phyloP scores from a whole-genome alignment of 2,113 vertebrate genomes.

The Rynchops niger region DNA sequence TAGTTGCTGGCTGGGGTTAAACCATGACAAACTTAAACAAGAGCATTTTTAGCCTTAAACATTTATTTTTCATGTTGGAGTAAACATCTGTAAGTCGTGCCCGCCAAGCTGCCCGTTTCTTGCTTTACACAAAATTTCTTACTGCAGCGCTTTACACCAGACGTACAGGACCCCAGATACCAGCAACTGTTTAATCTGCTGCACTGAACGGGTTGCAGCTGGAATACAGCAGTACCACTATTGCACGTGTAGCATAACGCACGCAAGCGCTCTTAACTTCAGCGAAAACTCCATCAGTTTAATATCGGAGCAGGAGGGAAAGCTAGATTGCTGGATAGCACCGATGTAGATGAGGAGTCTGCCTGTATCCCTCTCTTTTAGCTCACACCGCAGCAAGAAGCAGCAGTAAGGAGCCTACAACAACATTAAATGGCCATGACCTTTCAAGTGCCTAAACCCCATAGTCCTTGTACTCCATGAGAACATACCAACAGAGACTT shows the following conservation, averaged over 20 bases:
- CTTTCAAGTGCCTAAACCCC: neutral
- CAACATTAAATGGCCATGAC: neutral
- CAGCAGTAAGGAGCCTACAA: neutral
- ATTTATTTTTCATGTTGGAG: neutral
- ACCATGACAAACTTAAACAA: neutral
- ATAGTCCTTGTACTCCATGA: fast-evolving
- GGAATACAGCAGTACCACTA: neutral
- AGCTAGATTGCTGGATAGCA: neutral
- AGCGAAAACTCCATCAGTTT: neutral
- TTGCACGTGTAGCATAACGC: neutral
- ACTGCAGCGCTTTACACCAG: neutral
- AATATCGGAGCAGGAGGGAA: neutral
- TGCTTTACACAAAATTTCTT: neutral
- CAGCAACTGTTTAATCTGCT: neutral
- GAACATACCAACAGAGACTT: neutral
- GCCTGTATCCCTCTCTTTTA: neutral
- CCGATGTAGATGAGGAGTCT: neutral
- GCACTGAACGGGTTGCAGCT: neutral
- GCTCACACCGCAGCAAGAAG: neutral
- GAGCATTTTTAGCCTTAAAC: neutral
- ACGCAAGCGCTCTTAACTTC: neutral
- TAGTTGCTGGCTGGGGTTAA: neutral
- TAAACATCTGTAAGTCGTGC: neutral
- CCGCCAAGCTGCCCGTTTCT: neutral
- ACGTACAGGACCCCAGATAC: neutral